Base-by-base conservation (phyloP, 2,888 invertebrate species). In the Theodoxus fluviatilis region DNA sequence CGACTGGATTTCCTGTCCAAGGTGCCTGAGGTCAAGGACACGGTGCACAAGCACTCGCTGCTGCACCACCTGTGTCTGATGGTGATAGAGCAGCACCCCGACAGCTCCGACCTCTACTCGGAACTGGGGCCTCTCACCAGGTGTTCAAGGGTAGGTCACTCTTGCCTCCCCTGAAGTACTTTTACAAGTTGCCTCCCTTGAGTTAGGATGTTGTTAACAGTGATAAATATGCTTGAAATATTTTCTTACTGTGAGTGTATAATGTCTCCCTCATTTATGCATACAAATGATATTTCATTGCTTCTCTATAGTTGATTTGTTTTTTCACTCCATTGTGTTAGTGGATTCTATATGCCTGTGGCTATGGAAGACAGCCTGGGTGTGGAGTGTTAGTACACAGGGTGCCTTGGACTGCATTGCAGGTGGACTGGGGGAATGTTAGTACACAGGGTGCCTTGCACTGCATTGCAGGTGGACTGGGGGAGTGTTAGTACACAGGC, bases 21-120 rank as follows among this genome's bases (percentile, higher is more conserved):
- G 90, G 88, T 90, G 18, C 96, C 97, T 83, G 96, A 99, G 90
- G 96, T 99, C 57, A 97, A 98, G 89, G 98, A 98, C 88, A 98
- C 98, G 0, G 97, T 99, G 52, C 96, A 99, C 88, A 99, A 99
- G 88, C 98, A 99, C 89, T 96, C 98, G 6, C 89, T 99, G 73
- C 90, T 99, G 73, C 96, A 98, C 88, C 99, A 99, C 88, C 91
- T 99, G 76, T 98, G 98, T 87, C 94, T 95, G 87, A 95, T 98
- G 91, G 96, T 99, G 74, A 94, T 97, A 90, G 97, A 98, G 84
- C 94, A 96, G 87, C 96, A 94, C 88, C 94, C 95, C 0, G 96
- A 97, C 79, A 94, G 95, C 49, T 93, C 95, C 25, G 98, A 99
- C 90, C 92, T 99, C 77, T 98, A 99, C 88, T 97, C 97, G 65